These are phyloP conservation scores for Vombatus ursinus DNA, from an alignment of 2,113 vertebrate species.

Conservation along the genomic window DNA sequence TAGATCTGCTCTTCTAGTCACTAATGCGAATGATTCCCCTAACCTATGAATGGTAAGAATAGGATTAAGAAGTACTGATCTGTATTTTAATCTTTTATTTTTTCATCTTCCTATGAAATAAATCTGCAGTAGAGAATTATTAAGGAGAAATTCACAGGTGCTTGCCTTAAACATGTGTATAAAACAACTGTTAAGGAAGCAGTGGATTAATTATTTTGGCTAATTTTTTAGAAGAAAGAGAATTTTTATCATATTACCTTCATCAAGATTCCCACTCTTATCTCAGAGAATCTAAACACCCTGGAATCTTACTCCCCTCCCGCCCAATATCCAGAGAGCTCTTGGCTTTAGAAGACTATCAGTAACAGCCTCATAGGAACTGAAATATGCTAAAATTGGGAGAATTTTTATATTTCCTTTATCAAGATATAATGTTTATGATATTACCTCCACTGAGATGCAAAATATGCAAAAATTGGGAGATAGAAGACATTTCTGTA, in stretches of 20 bases:
- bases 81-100: fast-evolving
- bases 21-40: background rate
- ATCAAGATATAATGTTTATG: slow-evolving; percentile 13
- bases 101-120: background rate
- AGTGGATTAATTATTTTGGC: background rate
- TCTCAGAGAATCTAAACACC: slow-evolving; percentile 62
- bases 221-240: slow-evolving; percentile 33
- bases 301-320: slow-evolving; percentile 30
- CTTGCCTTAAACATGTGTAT: slow-evolving; percentile 52
- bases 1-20: background rate
- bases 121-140: slow-evolving; percentile 23
- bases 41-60: background rate
- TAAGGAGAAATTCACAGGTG: slow-evolving; percentile 18
- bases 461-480: background rate
- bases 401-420: slow-evolving; percentile 46
- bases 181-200: slow-evolving; percentile 5
- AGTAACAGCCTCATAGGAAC: slow-evolving; percentile 61
- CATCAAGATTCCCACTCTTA: slow-evolving; percentile 52
- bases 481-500: background rate
- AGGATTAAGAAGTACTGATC: background rate
- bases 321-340: slow-evolving; percentile 55
- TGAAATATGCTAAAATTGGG: slow-evolving; percentile 56
- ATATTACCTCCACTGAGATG: background rate
- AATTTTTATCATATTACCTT: slow-evolving; percentile 61
- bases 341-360: slow-evolving; percentile 60